Evolutionary conservation across 2,797 vertebrate species (phyloP).

Genomic region (Jordanella pulchra): DNA sequence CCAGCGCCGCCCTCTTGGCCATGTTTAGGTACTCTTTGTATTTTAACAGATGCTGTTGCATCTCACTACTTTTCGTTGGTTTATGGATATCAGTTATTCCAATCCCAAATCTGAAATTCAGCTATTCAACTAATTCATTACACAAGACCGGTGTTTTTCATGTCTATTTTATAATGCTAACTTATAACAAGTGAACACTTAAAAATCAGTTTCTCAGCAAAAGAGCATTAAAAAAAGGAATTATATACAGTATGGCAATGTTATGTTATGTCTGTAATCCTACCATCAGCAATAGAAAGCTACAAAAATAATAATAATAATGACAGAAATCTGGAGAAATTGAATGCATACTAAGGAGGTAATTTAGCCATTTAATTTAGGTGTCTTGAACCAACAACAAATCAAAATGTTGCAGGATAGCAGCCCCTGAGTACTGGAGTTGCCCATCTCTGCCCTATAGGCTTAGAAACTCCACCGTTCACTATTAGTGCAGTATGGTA

Average conservation of each 20-base stretch:
- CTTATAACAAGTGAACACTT: not conserved
- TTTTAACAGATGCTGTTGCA: not conserved
- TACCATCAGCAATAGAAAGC: not conserved
- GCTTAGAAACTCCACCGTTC: not conserved
- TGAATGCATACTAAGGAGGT: too few species aligned
- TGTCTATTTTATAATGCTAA: not conserved
- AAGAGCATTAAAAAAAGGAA: not conserved
- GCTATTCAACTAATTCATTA: not conserved
- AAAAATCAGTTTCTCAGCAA: not conserved
- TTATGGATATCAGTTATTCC: not conserved
- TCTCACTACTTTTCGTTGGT: not conserved
- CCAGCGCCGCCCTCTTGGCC: constrained; percentile 91
- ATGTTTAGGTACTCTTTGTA: constrained; percentile 85
- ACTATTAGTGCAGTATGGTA: not conserved
- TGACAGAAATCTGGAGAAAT: too few species aligned
- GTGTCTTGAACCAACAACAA: too few species aligned
- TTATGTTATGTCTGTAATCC: not conserved
- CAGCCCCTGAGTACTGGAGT: too few species aligned
- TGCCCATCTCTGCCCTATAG: too few species aligned
- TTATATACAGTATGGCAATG: not conserved
- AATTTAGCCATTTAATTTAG: too few species aligned
- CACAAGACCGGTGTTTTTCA: not conserved
- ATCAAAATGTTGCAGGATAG: too few species aligned
- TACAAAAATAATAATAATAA: too few species aligned
- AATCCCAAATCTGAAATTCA: not conserved